Evolutionary conservation across 2,888 invertebrate genomes (phyloP).

Genomic region (Cataglyphis altisquamis): DNA sequence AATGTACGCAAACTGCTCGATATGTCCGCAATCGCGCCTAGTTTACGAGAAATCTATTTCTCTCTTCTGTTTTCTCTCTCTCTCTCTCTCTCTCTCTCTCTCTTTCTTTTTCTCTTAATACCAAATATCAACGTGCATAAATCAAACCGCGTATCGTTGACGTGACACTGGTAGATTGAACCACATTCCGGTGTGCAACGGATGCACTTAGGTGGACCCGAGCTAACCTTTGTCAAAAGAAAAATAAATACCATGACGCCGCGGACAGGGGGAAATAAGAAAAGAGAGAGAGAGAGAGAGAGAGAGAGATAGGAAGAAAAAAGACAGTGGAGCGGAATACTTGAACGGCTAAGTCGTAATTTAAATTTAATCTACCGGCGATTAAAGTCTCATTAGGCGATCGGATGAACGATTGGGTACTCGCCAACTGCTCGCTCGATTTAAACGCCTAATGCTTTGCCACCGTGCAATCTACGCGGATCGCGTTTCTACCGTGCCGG

Average conservation of each 20-base stretch:
- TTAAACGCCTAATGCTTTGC: conserved; percentile 54
- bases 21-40: conserved; percentile 10
- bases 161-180: conserved; percentile 36
- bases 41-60: conserved; percentile 3
- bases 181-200: conserved; percentile 42
- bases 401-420: conserved; percentile 60
- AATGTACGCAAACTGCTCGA: conserved; percentile 21
- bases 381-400: conserved; percentile 69
- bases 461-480: conserved; percentile 60
- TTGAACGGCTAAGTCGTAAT: conserved; percentile 44
- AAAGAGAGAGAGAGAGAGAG: neutral
- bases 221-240: conserved; percentile 37
- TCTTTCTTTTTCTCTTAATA: neutral
- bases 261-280: neutral
- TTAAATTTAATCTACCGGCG: conserved; percentile 66
- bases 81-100: neutral
- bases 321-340: conserved; percentile 16
- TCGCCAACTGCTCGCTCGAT: conserved; percentile 52
- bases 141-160: conserved; percentile 43
- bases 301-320: neutral
- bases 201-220: conserved; percentile 29
- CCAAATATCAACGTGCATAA: conserved; percentile 46
- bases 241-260: conserved; percentile 24
- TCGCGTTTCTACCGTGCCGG: conserved; percentile 60
- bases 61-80: neutral